These are phyloP conservation scores for Formica aserva DNA, from an alignment of 2,888 invertebrate genomes.

Conservation along the genomic window DNA sequence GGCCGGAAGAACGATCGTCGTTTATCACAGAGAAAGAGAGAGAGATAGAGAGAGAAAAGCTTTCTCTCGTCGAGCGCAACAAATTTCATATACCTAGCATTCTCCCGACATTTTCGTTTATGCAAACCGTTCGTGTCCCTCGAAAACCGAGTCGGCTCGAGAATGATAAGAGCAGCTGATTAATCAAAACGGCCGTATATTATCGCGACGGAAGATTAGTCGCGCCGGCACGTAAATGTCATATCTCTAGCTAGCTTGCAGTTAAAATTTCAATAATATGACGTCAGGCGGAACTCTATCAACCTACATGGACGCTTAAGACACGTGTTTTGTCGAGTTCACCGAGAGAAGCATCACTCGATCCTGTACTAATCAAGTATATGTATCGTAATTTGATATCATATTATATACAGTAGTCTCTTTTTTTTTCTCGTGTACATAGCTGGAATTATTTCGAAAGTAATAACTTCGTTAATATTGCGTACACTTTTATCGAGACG, in stretches of 20 bases:
- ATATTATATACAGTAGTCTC: not conserved
- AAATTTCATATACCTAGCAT: not conserved
- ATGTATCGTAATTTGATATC: not conserved
- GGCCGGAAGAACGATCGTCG: conserved; percentile 42
- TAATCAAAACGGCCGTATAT: conserved; percentile 28
- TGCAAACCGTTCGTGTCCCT: not conserved
- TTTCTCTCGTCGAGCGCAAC: not conserved
- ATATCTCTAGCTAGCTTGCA: conserved; percentile 15
- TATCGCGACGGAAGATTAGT: conserved; percentile 36
- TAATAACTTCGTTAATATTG: not conserved
- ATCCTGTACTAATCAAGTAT: not conserved
- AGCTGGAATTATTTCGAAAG: not conserved
- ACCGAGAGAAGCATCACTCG: not conserved
- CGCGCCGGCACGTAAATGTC: conserved; percentile 16
- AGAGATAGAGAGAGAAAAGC: not conserved
- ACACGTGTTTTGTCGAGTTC: too few relatives aligned
- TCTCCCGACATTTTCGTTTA: conserved; percentile 19
- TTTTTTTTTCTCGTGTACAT: not conserved
- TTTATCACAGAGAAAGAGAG: not conserved
- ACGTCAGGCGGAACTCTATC: conserved; percentile 1
- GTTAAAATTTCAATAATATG: conserved; percentile 40
- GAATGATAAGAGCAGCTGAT: conserved; percentile 32
- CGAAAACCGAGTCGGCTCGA: not conserved
- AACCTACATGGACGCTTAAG: not conserved
- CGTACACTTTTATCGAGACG: not conserved